Evolutionary conservation across 2,113 vertebrate species (phyloP).

Genomic region (Erythrocebus patas): DNA sequence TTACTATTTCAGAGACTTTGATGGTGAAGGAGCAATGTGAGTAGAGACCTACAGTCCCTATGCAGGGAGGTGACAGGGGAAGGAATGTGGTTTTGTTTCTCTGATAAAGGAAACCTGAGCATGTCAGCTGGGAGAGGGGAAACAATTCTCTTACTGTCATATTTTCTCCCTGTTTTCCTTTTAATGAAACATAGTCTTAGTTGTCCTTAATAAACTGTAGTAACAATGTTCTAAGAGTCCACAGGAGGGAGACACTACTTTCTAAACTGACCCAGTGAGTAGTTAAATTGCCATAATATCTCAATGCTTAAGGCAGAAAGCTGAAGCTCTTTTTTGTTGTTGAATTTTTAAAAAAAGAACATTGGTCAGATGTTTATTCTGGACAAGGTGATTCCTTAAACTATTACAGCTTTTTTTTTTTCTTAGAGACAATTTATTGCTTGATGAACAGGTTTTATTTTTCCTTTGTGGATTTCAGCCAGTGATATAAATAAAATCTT

Average conservation of each 20-base stretch:
- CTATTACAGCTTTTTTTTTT: neutral
- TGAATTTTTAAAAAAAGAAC: neutral
- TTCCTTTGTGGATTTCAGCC: neutral
- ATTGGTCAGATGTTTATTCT: neutral
- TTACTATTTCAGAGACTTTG: neutral
- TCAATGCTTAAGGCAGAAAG: neutral
- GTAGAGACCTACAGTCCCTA: neutral
- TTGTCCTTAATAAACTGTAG: neutral
- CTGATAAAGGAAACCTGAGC: neutral
- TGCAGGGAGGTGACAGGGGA: rapidly evolving
- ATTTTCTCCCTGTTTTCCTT: neutral
- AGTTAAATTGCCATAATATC: neutral
- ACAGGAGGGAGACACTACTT: conserved; percentile 32
- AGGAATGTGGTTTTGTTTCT: neutral
- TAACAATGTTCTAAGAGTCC: neutral
- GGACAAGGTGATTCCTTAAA: neutral
- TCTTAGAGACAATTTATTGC: neutral
- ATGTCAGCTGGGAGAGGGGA: neutral
- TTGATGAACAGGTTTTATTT: neutral
- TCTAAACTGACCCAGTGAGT: neutral
- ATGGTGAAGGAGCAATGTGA: neutral
- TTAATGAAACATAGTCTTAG: neutral
- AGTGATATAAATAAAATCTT: neutral
- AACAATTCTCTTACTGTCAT: neutral
- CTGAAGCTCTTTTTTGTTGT: neutral